Evolutionary conservation across 2,113 vertebrate species (phyloP).

Genomic region (Pungitius pungitius): DNA sequence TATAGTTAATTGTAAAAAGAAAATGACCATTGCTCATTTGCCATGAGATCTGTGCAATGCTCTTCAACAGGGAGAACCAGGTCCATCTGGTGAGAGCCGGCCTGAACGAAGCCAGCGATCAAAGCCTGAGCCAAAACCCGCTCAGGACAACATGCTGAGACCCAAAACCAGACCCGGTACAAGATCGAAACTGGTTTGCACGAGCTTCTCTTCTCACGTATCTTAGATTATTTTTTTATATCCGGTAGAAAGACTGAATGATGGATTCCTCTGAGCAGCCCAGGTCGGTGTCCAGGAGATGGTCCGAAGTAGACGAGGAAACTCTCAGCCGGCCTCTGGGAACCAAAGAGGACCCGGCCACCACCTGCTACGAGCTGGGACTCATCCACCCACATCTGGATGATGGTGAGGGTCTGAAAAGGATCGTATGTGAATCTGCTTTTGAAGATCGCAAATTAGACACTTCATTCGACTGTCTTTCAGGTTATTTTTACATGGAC

Average conservation of each 20-base stretch:
- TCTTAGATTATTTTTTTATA: neutral
- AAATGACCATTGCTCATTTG: neutral
- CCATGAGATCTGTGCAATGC: neutral
- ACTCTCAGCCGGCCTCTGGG: conserved; percentile 60
- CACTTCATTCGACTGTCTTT: conserved; percentile 13
- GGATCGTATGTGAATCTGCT: neutral
- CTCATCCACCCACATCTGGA: conserved; percentile 70
- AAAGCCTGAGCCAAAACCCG: neutral
- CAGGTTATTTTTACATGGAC: conserved; percentile 82
- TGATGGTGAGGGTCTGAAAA: conserved; percentile 68
- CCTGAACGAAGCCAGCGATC: conserved; percentile 1
- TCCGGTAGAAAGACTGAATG: neutral
- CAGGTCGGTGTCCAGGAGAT: conserved; percentile 17
- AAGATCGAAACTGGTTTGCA: conserved; percentile 53
- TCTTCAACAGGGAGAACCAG: conserved; percentile 71
- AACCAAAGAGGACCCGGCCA: conserved; percentile 75
- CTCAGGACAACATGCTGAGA: neutral
- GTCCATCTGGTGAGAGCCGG: conserved; percentile 40
- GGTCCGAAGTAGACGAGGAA: conserved; percentile 36
- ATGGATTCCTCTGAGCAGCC: conserved; percentile 37
- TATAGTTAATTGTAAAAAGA: neutral
- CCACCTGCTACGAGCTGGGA: conserved; percentile 78
- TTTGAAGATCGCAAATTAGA: neutral
- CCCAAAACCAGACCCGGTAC: conserved; percentile 1
- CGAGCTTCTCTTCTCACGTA: conserved; percentile 16